Base-by-base conservation (phyloP, 2,888 invertebrate species). In the Epistrophe grossulariae region DNA sequence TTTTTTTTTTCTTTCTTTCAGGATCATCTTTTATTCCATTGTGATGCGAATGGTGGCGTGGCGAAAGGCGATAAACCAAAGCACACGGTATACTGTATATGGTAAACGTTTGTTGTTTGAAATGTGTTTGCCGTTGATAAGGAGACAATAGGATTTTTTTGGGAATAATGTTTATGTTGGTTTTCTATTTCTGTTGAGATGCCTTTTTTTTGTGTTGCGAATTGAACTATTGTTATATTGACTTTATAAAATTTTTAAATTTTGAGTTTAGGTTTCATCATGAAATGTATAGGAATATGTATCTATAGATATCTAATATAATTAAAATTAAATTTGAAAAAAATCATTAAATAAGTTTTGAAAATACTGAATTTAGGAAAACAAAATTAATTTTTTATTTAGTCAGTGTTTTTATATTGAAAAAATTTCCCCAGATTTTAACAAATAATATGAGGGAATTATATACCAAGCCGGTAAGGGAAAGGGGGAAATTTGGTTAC, bases 21-120 rank as follows among this genome's bases (percentile, higher is more conserved):
- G 72, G 79, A 87, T 83, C 81, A 85, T 77, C 80, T 24, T 66
- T 72, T n/a, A n/a, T n/a, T 60, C 57, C 43, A 66, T 87, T 83
- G 76, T 83, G 24, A 24, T 24, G 17, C 24, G 40, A 31, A 15
- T 38, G 52, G 50, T 38, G 78, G 59, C 43, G 83, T 83, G 83
- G 76, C 76, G 60, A 76, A 76, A 72, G 31, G 66, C 68, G 87
- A 87, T 87, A 87, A 87, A 76, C 83, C 79, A 79, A 45, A 82
- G 62, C 79, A 60, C 72, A 79, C 79, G 79, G 79, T 59, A 31
- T 31, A 40, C 43, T 17, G 7, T 15, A 11, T 2, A 2, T 59
- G 40, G 24, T 3, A 24, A 2, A 24, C 24, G 1, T 52, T 45
- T 50, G 70, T 62, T 73, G 62, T 74, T 31, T 71, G 74, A 40